Percentiles rank a stretch among this genome's conserved stretches.
Conservation (phyloP, 2,113 vertebrate genomes). For the Rhombomys opimus region DNA sequence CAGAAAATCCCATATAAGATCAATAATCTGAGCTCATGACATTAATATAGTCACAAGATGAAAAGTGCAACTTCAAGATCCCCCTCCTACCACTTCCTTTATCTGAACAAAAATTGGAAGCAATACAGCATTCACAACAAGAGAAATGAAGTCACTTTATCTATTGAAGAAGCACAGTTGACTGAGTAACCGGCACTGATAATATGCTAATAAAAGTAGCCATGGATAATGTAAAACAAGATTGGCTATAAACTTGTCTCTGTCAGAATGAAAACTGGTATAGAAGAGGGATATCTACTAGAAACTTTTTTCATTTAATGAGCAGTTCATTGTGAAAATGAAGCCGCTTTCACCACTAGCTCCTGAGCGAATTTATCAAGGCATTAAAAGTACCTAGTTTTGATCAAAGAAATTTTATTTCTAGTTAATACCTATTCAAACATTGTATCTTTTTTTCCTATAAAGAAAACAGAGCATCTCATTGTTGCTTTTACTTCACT, state of each 20-base stretch:
- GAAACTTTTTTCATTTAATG: slow-evolving; percentile 75
- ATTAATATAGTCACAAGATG: slow-evolving; percentile 69
- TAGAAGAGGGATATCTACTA: slow-evolving; percentile 60
- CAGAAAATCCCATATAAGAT: slow-evolving; percentile 67
- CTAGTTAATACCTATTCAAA: slow-evolving; percentile 81
- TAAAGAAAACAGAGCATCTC: slow-evolving; percentile 68
- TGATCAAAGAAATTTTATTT: slow-evolving; percentile 80
- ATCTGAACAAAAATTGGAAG: slow-evolving; percentile 50
- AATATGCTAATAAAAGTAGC: slow-evolving; percentile 70
- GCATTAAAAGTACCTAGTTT: slow-evolving; percentile 62
- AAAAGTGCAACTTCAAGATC: slow-evolving; percentile 63
- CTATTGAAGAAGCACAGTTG: slow-evolving; percentile 47
- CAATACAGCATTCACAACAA: slow-evolving; percentile 62
- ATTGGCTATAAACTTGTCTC: slow-evolving; percentile 61
- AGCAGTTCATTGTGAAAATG: slow-evolving; percentile 83
- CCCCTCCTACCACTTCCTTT: slow-evolving; percentile 48
- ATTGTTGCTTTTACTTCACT: slow-evolving; percentile 66
- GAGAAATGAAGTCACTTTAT: slow-evolving; percentile 73
- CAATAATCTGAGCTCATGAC: slow-evolving; percentile 51
- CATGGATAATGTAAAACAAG: slow-evolving; percentile 64
- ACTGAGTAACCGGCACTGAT: slow-evolving; percentile 66
- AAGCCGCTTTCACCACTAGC: slow-evolving; percentile 81
- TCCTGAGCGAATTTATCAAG: slow-evolving; percentile 81
- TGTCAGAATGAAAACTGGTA: slow-evolving; percentile 65
- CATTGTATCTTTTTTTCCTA: slow-evolving; percentile 59